These are phyloP conservation scores for Trissolcus basalis DNA, from an alignment of 1,140 invertebrate species.

Conservation along the genomic window DNA sequence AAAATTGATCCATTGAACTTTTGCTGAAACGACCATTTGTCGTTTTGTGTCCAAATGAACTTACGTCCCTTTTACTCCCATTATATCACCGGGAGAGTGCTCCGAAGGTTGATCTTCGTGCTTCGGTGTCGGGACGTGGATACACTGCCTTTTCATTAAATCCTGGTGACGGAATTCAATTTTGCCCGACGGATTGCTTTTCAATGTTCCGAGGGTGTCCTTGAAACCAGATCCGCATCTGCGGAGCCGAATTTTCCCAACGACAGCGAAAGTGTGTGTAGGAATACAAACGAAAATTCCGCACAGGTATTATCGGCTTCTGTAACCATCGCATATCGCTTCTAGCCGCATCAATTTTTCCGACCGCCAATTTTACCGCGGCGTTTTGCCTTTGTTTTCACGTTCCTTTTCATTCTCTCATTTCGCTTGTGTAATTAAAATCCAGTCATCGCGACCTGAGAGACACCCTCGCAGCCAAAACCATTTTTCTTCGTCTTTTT, in stretches of 20 bases:
- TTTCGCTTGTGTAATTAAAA: slow-evolving; percentile 55
- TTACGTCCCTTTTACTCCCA: slow-evolving; percentile 50
- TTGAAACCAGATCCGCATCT: slow-evolving; percentile 69
- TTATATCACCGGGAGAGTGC: slow-evolving; percentile 54
- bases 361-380: slow-evolving; percentile 37
- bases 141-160: slow-evolving; percentile 70
- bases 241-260: slow-evolving; percentile 40
- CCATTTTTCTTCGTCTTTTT: slow-evolving; percentile 38
- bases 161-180: slow-evolving; percentile 71
- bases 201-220: slow-evolving; percentile 65
- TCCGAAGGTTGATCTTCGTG: slow-evolving; percentile 65
- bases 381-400: slow-evolving; percentile 38
- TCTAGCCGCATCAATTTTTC: slow-evolving; percentile 54
- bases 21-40: slow-evolving; percentile 15
- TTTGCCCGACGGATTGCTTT: slow-evolving; percentile 73
- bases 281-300: slow-evolving; percentile 38
- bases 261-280: slow-evolving; percentile 49
- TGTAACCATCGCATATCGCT: slow-evolving; percentile 57
- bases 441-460: slow-evolving; percentile 31
- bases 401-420: slow-evolving; percentile 27
- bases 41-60: slow-evolving; percentile 35
- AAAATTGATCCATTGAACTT: too few species aligned
- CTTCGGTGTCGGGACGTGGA: slow-evolving; percentile 45
- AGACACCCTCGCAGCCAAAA: slow-evolving; percentile 31
- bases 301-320: slow-evolving; percentile 47